These are phyloP conservation scores for Macropodus opercularis DNA, from an alignment of 2,797 vertebrate species.

Conservation along the genomic window DNA sequence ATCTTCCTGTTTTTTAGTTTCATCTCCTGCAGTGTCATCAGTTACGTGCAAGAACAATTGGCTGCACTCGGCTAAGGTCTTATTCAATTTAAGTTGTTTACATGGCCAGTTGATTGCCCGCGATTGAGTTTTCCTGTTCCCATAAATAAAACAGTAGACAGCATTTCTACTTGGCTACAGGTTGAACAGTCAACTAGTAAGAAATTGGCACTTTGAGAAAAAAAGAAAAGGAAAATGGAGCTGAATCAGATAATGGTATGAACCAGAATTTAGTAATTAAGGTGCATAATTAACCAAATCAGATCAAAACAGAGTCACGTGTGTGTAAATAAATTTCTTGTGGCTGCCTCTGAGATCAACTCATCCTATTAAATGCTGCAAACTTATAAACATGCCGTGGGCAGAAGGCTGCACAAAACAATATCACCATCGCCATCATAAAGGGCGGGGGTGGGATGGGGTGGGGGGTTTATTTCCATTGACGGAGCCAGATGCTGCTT, in stretches of 20 bases:
- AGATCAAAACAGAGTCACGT: slow-evolving; percentile 6
- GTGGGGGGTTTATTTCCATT: slow-evolving; percentile 37
- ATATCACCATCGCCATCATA: slow-evolving; percentile 38
- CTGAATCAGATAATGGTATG: neutral
- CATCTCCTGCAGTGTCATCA: slow-evolving; percentile 14
- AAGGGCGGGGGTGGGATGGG: slow-evolving; percentile 12
- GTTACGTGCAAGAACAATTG: neutral
- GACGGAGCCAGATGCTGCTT: slow-evolving; percentile 63
- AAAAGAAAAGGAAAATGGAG: no score
- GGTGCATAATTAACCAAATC: neutral
- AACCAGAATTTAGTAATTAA: neutral
- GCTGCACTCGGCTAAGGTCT: slow-evolving; percentile 5
- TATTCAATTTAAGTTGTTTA: slow-evolving; percentile 53
- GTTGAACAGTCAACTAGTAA: neutral
- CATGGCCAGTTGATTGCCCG: slow-evolving; percentile 17
- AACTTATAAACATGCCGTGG: slow-evolving; percentile 36
- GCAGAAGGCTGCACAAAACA: slow-evolving; percentile 50
- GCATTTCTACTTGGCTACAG: neutral
- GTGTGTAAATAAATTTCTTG: neutral
- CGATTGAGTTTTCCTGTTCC: slow-evolving; percentile 26
- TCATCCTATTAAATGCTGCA: slow-evolving; percentile 34
- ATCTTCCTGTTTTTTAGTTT: slow-evolving; percentile 2
- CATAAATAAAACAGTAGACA: slow-evolving; percentile 42
- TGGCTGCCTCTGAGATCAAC: slow-evolving; percentile 15
- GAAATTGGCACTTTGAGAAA: neutral